Evolutionary conservation across 2,113 vertebrate genomes (phyloP), one percentile per base, ranked within the genome.

Genomic region (Corydoras sp.): DNA sequence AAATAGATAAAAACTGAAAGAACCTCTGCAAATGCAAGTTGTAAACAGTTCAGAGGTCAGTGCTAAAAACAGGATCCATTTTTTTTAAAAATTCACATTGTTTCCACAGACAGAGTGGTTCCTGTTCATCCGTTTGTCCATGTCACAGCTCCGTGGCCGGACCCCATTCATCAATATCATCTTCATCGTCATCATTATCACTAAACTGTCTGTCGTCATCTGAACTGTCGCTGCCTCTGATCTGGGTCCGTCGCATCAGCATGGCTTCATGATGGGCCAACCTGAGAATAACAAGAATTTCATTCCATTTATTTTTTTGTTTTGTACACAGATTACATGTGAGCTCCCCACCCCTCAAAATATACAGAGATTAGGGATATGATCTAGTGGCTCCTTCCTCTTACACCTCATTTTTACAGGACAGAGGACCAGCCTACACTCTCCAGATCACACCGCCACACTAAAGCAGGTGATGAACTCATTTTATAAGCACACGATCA

Each of bases 121-220:
- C 64, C 53, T 14, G 9, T 29, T 48, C 50, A 43, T 64, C 43
- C 12, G 15, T 14, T 18, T 15, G n/a, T 62, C 51, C 14, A 48
- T 30, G 80, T 77, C 93, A 98, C 31, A 98, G 89, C 4, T 97
- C 95, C 0, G 97, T 98, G 8, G 95, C 97, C 0, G 94, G 95
- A 4, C 95, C 97, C 95, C 96, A 97, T 74, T 93, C 89, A 0
- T 90, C 88, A 0, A 13, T 6, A 9, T 87, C 85, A 0, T 90
- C 87, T 0, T 61, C 73, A 2, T 67, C 61, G 15, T 91, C 87
- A 53, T 56, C 59, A 30, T 74, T 56, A 8, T 91, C 89, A 11
- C 69, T 66, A n/a, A 56, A 56, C 14, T 56, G 13, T n/a, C 54
- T 14, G 14, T 56, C 54, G 4, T 82, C 80, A 0, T 93, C 93